phyloP scores from a whole-genome alignment of 1,140 invertebrate species.

The Pseudomyrmex flavicornis region DNA sequence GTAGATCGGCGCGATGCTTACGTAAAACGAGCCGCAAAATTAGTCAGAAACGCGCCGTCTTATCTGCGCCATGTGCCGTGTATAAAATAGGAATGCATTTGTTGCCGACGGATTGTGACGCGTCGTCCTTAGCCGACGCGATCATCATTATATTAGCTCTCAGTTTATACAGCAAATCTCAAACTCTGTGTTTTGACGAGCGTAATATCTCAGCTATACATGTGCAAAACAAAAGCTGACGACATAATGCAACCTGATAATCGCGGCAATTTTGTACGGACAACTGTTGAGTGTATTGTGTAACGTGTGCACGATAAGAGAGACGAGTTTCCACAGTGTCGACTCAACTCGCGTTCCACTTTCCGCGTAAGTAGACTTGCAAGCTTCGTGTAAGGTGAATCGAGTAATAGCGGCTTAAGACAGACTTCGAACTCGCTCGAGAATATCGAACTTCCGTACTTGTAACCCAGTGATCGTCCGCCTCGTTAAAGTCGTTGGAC shows the following conservation, averaged over 20 bases:
- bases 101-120: too few species aligned
- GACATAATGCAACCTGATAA: constrained; percentile 5
- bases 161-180: background rate
- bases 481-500: constrained; percentile 71
- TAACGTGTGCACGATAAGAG: constrained; percentile 5
- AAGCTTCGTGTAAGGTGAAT: constrained; percentile 41
- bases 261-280: constrained; percentile 3
- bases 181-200: background rate
- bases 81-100: background rate
- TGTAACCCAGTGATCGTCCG: constrained; percentile 52
- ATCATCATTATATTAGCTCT: constrained; percentile 2
- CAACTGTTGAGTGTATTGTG: background rate
- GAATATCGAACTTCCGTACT: constrained; percentile 63
- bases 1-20: constrained; percentile 43
- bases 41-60: constrained; percentile 27
- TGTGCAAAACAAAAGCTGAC: background rate
- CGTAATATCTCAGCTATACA: background rate
- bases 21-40: constrained; percentile 48
- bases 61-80: constrained; percentile 15
- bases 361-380: constrained; percentile 34
- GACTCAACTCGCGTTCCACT: constrained; percentile 31
- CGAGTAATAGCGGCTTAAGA: constrained; percentile 69
- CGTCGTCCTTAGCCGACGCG: background rate
- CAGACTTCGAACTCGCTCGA: constrained; percentile 65
- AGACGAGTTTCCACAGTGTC: background rate